These are phyloP conservation scores for Aspidapion aeneum DNA, from an alignment of 2,888 invertebrate species.

Conservation along the genomic window DNA sequence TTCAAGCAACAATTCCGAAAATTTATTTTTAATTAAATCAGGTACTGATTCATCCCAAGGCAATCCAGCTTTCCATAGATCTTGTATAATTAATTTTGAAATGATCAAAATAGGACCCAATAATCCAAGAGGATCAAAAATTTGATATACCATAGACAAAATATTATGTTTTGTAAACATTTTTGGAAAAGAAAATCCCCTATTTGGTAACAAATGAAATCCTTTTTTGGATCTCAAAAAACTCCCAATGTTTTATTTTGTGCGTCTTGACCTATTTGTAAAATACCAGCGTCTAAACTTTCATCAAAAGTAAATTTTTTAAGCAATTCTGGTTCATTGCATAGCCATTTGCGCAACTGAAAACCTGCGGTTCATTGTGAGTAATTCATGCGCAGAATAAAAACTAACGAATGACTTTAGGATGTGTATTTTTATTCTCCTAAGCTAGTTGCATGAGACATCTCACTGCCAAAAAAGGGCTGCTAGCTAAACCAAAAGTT, in stretches of 20 bases:
- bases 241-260: constrained; percentile 19
- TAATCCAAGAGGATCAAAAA: constrained; percentile 22
- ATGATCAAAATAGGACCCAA: constrained; percentile 16
- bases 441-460: no score
- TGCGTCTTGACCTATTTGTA: constrained; percentile 16
- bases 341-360: constrained; percentile 20
- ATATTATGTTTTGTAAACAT: constrained; percentile 14
- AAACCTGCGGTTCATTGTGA: constrained; percentile 23
- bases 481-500: constrained; percentile 12
- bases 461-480: no score
- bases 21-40: constrained; percentile 6
- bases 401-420: no score
- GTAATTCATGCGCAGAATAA: no score
- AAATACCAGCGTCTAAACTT: constrained; percentile 9
- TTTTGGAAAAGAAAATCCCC: constrained; percentile 3
- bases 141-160: constrained; percentile 18
- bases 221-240: constrained; percentile 10
- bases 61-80: constrained; percentile 15
- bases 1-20: constrained; percentile 8
- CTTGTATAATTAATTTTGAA: constrained; percentile 19
- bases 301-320: constrained; percentile 11
- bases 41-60: constrained; percentile 17
- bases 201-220: constrained; percentile 11
- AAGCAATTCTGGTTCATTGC: constrained; percentile 11
- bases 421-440: no score